Percentiles rank a stretch among this genome's conserved stretches.
phyloP scores from a whole-genome alignment of 2,888 invertebrate genomes.

The Altica lythri region DNA sequence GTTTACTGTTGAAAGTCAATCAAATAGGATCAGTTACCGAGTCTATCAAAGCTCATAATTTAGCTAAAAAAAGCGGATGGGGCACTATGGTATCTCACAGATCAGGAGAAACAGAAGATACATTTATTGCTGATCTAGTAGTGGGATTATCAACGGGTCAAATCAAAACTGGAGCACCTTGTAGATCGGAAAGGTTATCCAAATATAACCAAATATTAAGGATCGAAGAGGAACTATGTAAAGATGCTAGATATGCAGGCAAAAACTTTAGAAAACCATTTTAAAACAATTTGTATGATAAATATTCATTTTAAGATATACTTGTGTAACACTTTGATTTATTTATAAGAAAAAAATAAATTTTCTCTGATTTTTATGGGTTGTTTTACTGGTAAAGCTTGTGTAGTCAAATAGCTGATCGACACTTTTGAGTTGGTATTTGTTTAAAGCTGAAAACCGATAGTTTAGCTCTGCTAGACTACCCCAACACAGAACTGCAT shows the following conservation, averaged over 20 bases:
- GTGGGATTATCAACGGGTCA: slow-evolving; percentile 98
- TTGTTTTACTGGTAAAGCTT: too few species aligned
- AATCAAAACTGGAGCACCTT: slow-evolving; percentile 99
- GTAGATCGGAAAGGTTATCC: slow-evolving; percentile 96
- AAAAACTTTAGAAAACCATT: slow-evolving; percentile 89
- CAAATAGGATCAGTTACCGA: slow-evolving; percentile 98
- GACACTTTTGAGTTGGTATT: too few species aligned
- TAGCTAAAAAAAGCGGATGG: slow-evolving; percentile 91
- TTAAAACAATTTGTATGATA: not conserved
- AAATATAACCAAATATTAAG: slow-evolving; percentile 99
- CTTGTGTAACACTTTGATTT: not conserved
- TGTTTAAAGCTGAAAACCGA: too few species aligned
- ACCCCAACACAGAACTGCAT: too few species aligned
- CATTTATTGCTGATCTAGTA: slow-evolving; percentile 99
- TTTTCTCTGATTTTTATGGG: too few species aligned
- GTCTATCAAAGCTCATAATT: slow-evolving; percentile 89
- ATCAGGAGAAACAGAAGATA: slow-evolving; percentile 99
- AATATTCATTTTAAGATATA: not conserved
- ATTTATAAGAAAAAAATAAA: not conserved
- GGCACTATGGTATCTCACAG: slow-evolving; percentile 99
- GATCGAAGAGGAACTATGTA: slow-evolving; percentile 97
- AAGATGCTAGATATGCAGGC: slow-evolving; percentile 90
- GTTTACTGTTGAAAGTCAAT: slow-evolving; percentile 92
- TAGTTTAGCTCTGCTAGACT: too few species aligned
- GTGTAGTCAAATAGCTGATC: too few species aligned